These are phyloP conservation scores for Eurytoma californica DNA, from an alignment of 2,888 invertebrate species.

Conservation along the genomic window DNA sequence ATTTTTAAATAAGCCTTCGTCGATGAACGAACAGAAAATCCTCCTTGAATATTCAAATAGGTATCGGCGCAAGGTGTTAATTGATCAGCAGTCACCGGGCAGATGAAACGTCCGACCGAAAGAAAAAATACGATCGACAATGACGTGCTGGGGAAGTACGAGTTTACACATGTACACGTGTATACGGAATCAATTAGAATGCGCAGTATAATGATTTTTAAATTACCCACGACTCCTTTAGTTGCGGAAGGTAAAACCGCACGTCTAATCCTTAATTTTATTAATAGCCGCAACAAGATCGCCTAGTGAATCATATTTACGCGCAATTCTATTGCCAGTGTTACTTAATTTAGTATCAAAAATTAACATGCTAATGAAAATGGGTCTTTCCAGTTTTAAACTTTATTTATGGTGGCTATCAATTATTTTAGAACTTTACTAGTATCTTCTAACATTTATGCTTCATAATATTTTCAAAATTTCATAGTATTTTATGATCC, in stretches of 20 bases:
- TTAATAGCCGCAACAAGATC: neutral
- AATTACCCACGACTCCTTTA: neutral
- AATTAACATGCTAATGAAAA: no score
- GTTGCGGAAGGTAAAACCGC: no score
- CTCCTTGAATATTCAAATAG: neutral
- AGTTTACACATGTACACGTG: constrained; percentile 1
- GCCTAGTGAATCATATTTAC: constrained; percentile 4
- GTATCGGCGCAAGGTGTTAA: neutral
- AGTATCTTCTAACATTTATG: no score
- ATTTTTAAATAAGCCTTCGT: no score
- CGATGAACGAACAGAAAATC: no score
- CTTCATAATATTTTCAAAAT: no score
- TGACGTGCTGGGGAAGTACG: constrained; percentile 34
- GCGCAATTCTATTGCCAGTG: no score
- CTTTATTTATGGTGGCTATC: no score
- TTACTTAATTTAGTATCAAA: no score
- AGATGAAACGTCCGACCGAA: constrained; percentile 4
- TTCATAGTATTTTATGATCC: no score
- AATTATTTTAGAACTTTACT: no score
- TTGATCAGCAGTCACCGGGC: neutral
- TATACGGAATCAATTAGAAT: constrained; percentile 7
- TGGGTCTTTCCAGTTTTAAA: no score
- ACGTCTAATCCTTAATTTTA: neutral
- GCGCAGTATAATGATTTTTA: neutral
- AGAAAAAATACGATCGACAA: neutral